Base-by-base conservation (phyloP, 2,113 vertebrate species). In the Erinaceus europaeus region DNA sequence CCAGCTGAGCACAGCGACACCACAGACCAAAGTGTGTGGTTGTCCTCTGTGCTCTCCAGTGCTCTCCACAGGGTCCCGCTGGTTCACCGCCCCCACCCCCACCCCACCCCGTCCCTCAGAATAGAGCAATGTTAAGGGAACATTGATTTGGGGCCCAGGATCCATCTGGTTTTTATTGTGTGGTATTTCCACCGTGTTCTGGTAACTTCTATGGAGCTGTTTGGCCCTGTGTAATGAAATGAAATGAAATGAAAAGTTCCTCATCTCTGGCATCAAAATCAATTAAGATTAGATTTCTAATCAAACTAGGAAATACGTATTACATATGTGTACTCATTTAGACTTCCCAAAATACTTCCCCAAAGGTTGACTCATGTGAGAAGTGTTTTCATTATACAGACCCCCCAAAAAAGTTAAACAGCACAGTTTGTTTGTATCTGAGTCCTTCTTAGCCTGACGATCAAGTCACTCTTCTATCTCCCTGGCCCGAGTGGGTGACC, bases 271-370 rank as follows among this genome's bases (percentile, higher is more conserved):
- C 21, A 73, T 84, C 44, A 29, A 42, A 46, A 69, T 72, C 34
- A 62, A 55, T 91, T 68, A 52, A 88, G 23, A 59, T 17, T 88
- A 21, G 69, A 65, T 84, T 90, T 57, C 52, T 88, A 77, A 65
- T 86, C 52, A 65, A 80, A 84, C 78, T 46, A 82, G 79, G 50
- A 61, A 74, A 62, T 64, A 23, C 17, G 38, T 72, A 44, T 14
- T 79, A 55, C n/a, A 88, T 81, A 27, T 85, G 40, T 48, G 50
- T 12, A 27, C 23, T 13, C 38, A 32, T 84, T 59, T 40, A 29
- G 53, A 34, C 62, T 65, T 86, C 65, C 61, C 29, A 23, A 42
- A 80, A 34, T 55, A 44, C 29, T 86, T 73, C 34, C 36, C 59
- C n/a, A 10, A 55, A 72, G 20, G 11, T 67, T 67, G 79, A 20